phyloP scores from a whole-genome alignment of 2,113 vertebrate genomes.

The Pseudonaja textilis region DNA sequence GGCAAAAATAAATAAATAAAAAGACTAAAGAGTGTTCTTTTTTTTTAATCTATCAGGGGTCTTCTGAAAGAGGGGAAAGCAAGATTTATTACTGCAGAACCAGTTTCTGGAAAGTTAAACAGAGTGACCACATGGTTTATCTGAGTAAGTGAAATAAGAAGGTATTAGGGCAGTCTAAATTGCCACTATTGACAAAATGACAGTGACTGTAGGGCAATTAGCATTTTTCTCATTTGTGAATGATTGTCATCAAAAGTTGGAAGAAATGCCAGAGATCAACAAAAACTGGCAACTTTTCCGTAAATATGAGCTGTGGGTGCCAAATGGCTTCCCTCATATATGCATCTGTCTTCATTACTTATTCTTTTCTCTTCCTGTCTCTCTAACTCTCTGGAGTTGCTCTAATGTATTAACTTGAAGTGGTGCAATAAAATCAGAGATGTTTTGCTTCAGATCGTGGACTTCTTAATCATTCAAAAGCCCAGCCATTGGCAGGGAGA shows the following conservation, averaged over 20 bases:
- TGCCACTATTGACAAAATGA: slow-evolving; percentile 17
- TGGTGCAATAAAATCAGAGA: not conserved
- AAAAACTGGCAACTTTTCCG: slow-evolving; percentile 2
- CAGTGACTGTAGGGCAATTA: not conserved
- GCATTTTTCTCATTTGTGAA: slow-evolving; percentile 6
- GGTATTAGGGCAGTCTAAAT: slow-evolving; percentile 21
- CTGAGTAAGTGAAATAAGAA: slow-evolving; percentile 27
- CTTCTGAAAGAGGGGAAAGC: not conserved
- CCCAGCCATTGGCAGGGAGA: not conserved
- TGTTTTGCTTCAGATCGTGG: not conserved
- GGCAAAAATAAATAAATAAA: not conserved
- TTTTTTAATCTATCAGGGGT: not conserved
- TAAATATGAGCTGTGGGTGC: not conserved
- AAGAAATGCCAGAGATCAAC: slow-evolving; percentile 3
- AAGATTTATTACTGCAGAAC: slow-evolving; percentile 12
- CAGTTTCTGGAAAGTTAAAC: slow-evolving; percentile 1
- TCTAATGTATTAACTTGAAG: slow-evolving; percentile 18
- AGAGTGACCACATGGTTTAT: slow-evolving; percentile 22
- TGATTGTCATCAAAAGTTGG: not conserved
- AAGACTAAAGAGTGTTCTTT: not conserved
- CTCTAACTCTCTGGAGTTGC: slow-evolving; percentile 21
- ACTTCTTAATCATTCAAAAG: slow-evolving; percentile 5
- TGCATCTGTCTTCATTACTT: not conserved
- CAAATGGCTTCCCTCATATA: not conserved
- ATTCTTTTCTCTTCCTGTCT: not conserved